Percentiles rank a stretch among this genome's conserved stretches.
Conservation (phyloP, 2,797 vertebrate genomes). For the Masticophis lateralis region DNA sequence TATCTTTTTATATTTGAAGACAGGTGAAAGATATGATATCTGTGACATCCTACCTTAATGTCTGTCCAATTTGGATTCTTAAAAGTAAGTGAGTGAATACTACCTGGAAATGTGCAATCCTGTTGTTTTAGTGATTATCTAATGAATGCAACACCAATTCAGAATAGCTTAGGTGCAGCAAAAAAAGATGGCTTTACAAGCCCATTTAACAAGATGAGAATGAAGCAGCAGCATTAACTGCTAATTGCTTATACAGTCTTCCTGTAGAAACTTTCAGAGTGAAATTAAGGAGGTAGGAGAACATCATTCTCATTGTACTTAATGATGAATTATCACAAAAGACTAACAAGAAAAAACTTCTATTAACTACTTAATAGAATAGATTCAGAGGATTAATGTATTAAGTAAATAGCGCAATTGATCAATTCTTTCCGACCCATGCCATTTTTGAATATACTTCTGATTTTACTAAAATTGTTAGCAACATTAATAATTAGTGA, state of each 20-base stretch:
- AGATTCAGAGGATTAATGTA: neutral
- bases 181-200: constrained; percentile 44
- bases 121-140: constrained; percentile 29
- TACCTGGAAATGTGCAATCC: neutral
- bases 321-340: neutral
- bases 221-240: constrained; percentile 27
- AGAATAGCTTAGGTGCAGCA: neutral
- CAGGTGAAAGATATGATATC: neutral
- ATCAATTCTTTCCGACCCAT: neutral
- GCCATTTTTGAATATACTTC: neutral
- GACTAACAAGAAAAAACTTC: neutral
- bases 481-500: neutral
- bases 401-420: neutral
- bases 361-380: neutral
- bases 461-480: neutral
- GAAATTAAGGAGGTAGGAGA: neutral
- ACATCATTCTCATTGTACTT: neutral
- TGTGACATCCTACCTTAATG: neutral
- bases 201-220: constrained; percentile 22
- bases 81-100: neutral
- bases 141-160: constrained; percentile 30
- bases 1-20: neutral
- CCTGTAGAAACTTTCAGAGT: constrained; percentile 11
- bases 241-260: constrained; percentile 32
- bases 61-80: neutral